A percentile compares a stretch with the other conserved stretches of the same genome.
Evolutionary conservation across 2,113 vertebrate species (phyloP).

Genomic region (Gallinago undulata): DNA sequence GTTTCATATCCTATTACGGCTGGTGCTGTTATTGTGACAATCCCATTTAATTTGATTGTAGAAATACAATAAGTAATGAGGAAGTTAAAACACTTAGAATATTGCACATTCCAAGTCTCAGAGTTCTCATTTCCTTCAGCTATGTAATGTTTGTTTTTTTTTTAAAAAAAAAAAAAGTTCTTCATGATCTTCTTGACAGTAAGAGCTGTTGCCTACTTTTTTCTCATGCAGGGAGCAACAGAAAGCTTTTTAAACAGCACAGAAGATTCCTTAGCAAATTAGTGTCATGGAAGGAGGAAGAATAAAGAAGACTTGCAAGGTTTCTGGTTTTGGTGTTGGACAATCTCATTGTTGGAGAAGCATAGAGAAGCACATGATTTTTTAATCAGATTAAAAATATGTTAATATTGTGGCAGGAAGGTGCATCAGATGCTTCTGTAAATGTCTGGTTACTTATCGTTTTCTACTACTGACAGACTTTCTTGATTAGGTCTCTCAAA

Average conservation of each 20-base stretch:
- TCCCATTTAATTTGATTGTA: neutral
- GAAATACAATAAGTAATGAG: neutral
- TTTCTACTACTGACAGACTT: neutral
- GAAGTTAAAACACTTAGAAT: neutral
- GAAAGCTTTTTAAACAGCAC: neutral
- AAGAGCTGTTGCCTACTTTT: neutral
- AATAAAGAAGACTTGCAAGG: neutral
- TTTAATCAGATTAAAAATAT: neutral
- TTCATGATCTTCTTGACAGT: neutral
- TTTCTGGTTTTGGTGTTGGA: neutral
- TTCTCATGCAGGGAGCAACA: neutral
- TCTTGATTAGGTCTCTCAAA: neutral
- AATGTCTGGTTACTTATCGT: neutral
- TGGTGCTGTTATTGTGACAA: neutral
- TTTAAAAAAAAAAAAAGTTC: neutral
- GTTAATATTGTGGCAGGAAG: neutral
- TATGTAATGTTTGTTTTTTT: neutral
- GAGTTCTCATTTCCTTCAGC: neutral
- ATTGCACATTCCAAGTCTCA: neutral
- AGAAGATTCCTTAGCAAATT: neutral
- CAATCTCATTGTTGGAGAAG: neutral
- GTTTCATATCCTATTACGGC: neutral
- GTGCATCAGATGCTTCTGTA: neutral
- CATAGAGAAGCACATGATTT: neutral
- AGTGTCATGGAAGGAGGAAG: neutral